A percentile compares a stretch with the other conserved stretches of the same genome.
These are phyloP conservation scores for Dermatophagoides farinae DNA, from an alignment of 1,140 invertebrate genomes.

Conservation along the genomic window DNA sequence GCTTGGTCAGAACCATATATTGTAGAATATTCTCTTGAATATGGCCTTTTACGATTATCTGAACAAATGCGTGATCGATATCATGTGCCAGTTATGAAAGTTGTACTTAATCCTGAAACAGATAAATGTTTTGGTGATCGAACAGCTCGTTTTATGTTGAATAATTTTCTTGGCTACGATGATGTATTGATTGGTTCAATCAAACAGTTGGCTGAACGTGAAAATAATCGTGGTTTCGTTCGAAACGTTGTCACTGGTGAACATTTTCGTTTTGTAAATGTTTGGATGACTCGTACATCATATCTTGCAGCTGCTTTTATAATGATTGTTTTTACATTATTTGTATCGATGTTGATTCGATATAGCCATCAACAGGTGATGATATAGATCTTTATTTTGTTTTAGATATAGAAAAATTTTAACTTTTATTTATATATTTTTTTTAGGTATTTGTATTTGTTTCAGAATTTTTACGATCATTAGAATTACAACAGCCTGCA, in stretches of 20 bases:
- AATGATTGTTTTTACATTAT: constrained; percentile 94
- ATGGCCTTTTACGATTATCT: constrained; percentile 78
- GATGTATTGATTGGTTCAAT: constrained; percentile 90
- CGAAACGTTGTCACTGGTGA: constrained; percentile 93
- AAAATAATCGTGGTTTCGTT: constrained; percentile 74
- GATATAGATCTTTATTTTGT: constrained; percentile 41
- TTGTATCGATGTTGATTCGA: constrained; percentile 86
- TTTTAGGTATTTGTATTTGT: constrained; percentile 23
- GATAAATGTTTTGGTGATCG: constrained; percentile 82
- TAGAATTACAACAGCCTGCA: constrained; percentile 43
- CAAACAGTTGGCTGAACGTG: constrained; percentile 77
- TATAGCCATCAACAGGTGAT: constrained; percentile 98
- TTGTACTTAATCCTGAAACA: constrained; percentile 64
- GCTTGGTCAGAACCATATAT: constrained; percentile 56
- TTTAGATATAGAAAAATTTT: too few relatives aligned
- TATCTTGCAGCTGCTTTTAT: constrained; percentile 86
- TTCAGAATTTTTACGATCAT: constrained; percentile 90
- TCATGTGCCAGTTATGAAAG: constrained; percentile 77
- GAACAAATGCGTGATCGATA: constrained; percentile 56
- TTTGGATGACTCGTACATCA: constrained; percentile 78
- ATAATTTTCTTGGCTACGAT: constrained; percentile 85
- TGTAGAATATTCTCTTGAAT: constrained; percentile 90
- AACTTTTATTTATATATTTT: background rate
- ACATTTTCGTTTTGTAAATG: constrained; percentile 90
- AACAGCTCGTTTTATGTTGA: constrained; percentile 68